phyloP scores from a whole-genome alignment of 2,888 invertebrate species.

The Malacosoma neustria region DNA sequence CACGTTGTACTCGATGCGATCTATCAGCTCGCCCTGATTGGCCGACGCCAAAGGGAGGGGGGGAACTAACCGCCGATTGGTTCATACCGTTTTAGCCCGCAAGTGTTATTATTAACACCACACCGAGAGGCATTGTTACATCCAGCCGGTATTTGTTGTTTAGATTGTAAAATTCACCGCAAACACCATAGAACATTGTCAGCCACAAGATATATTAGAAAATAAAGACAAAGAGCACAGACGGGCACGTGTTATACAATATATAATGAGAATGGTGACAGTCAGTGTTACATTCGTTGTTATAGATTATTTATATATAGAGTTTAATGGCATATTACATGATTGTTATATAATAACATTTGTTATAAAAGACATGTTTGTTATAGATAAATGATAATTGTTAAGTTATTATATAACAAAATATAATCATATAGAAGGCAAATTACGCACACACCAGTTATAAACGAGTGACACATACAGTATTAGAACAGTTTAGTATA shows the following conservation, averaged over 20 bases:
- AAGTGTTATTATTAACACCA: too few species aligned
- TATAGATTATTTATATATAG: too few species aligned
- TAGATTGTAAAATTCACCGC: slow-evolving; percentile 12
- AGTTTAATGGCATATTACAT: slow-evolving; percentile 13
- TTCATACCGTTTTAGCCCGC: slow-evolving; percentile 61
- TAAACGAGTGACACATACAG: slow-evolving; percentile 45
- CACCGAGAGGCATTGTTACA: too few species aligned
- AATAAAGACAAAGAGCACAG: not conserved
- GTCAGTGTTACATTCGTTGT: slow-evolving; percentile 27
- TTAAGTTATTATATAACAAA: slow-evolving; percentile 51
- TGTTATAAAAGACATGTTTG: slow-evolving; percentile 16
- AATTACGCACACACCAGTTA: slow-evolving; percentile 70
- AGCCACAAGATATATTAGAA: not conserved
- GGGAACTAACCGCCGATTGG: slow-evolving; percentile 59
- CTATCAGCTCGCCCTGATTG: slow-evolving; percentile 93
- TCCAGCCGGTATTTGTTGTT: too few species aligned
- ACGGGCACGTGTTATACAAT: slow-evolving; percentile 22
- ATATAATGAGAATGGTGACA: too few species aligned
- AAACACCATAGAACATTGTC: slow-evolving; percentile 2
- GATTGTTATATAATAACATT: slow-evolving; percentile 44
- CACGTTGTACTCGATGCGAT: slow-evolving; percentile 95
- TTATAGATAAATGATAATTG: too few species aligned
- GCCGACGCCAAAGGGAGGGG: slow-evolving; percentile 56
- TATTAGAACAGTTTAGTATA: slow-evolving; percentile 35
- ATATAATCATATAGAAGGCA: slow-evolving; percentile 56